Percentiles rank a stretch among this genome's conserved stretches.
These are phyloP conservation scores for Erythrocercus mccallii DNA, from an alignment of 2,113 vertebrate species.

Conservation along the genomic window DNA sequence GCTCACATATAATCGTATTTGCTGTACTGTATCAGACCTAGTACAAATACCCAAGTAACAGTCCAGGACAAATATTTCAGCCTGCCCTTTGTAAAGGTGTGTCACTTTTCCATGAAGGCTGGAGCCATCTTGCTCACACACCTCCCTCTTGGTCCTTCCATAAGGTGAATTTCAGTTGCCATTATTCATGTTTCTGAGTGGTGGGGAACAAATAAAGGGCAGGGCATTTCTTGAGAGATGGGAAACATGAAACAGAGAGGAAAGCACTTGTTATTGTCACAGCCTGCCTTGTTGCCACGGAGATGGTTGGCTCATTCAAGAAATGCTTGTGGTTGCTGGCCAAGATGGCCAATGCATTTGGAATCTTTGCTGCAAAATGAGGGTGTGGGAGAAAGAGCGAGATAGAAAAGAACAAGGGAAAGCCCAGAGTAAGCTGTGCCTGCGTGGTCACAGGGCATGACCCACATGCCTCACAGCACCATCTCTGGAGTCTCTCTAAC, in stretches of 20 bases:
- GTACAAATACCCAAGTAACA: not conserved
- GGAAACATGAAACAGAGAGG: not conserved
- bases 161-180: not conserved
- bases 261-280: slow-evolving; percentile 18
- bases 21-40: not conserved
- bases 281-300: slow-evolving; percentile 37
- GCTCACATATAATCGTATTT: not conserved
- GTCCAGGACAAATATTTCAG: not conserved
- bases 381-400: not conserved
- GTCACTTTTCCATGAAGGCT: not conserved
- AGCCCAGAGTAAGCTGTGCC: not conserved
- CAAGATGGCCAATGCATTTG: not conserved
- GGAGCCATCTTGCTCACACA: not conserved
- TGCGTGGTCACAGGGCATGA: not conserved
- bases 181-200: not conserved
- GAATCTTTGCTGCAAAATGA: not conserved
- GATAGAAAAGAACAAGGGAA: not conserved
- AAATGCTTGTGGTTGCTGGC: not conserved
- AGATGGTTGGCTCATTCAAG: slow-evolving; percentile 24
- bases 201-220: not conserved
- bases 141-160: not conserved
- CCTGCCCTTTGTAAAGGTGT: not conserved
- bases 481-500: not conserved
- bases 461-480: not conserved
- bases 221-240: not conserved